These are phyloP conservation scores for Ectemnius cavifrons DNA, from an alignment of 2,888 invertebrate genomes.

Conservation along the genomic window DNA sequence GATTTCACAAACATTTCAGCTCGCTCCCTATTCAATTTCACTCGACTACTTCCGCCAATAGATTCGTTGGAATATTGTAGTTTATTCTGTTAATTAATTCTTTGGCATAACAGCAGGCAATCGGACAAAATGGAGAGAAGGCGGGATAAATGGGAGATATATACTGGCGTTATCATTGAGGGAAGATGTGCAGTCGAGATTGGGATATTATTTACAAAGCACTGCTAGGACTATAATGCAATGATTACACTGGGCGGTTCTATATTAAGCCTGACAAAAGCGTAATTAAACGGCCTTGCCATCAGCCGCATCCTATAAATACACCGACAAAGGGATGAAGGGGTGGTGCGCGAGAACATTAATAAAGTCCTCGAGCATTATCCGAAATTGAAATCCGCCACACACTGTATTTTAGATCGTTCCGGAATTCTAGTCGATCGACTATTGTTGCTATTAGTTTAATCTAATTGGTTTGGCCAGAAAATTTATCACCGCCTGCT, in stretches of 20 bases:
- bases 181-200: background rate
- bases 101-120: background rate
- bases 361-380: constrained; percentile 3
- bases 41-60: no score
- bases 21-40: no score
- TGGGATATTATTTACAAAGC: constrained; percentile 27
- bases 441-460: background rate
- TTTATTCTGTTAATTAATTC: no score
- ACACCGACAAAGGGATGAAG: background rate
- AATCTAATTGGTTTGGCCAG: background rate
- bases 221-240: constrained; percentile 14
- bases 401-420: background rate
- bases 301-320: background rate
- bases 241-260: constrained; percentile 35
- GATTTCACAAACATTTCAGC: no score
- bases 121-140: background rate
- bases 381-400: constrained; percentile 4
- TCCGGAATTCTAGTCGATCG: constrained; percentile 2
- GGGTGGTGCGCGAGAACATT: background rate
- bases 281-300: constrained; percentile 23
- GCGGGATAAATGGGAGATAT: no score
- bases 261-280: constrained; percentile 10
- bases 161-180: no score
- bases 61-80: no score
- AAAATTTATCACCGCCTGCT: no score